These are phyloP conservation scores for Pristis pectinata DNA, from an alignment of 2,797 vertebrate species.

Conservation along the genomic window DNA sequence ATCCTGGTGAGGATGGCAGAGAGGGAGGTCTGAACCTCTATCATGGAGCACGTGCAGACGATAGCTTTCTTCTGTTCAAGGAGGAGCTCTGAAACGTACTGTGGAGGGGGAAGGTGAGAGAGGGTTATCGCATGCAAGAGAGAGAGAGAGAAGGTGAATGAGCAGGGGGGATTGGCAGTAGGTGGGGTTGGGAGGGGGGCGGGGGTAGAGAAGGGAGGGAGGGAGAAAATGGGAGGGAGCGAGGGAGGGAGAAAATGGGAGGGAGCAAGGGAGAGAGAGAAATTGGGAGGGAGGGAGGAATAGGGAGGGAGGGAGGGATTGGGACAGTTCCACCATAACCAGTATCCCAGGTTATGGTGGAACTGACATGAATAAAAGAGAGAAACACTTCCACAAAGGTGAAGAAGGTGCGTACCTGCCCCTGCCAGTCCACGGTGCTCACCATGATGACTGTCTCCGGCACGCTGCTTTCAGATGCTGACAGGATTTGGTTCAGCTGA, in stretches of 20 bases:
- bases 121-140: neutral
- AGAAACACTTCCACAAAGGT: too few species aligned
- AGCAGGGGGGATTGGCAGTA: too few species aligned
- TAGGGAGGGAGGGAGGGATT: too few species aligned
- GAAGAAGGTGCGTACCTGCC: conserved; percentile 68
- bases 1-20: conserved; percentile 86
- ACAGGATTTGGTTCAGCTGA: conserved; percentile 87
- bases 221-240: too few species aligned
- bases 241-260: too few species aligned
- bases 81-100: conserved; percentile 87
- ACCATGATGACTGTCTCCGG: conserved; percentile 89
- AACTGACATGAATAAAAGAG: too few species aligned
- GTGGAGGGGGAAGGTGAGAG: conserved; percentile 37
- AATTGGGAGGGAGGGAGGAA: too few species aligned
- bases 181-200: too few species aligned
- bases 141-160: too few species aligned
- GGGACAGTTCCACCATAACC: too few species aligned
- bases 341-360: neutral
- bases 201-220: too few species aligned
- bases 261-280: too few species aligned
- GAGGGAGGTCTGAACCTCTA: conserved; percentile 89
- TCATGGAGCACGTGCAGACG: conserved; percentile 82
- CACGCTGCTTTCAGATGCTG: conserved; percentile 75
- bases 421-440: conserved; percentile 86
- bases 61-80: conserved; percentile 84